Base-by-base conservation (phyloP, 2,888 invertebrate species). In the Leptothorax acervorum region DNA sequence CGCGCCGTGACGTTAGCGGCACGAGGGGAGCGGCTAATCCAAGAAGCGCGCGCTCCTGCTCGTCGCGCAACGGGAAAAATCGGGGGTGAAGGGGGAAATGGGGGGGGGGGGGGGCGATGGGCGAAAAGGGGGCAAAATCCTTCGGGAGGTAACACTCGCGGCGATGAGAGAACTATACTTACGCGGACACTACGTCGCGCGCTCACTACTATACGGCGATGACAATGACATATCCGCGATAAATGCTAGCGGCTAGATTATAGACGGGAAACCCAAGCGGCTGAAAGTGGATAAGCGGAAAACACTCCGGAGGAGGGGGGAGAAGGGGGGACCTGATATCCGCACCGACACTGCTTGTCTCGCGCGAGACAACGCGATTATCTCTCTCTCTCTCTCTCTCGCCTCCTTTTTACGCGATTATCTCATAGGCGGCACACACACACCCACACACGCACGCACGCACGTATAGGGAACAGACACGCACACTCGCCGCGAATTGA, bases 1-100 rank as follows among this genome's bases (percentile, higher is more conserved):
- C 45, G 76, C 76, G 75, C 51, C 82, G 48, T 51, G 83, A 82
- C 45, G 60, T 66, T 12, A n/a, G 51, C 63, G 48, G 63, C 82
- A 83, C 87, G 89, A 87, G 89, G 84, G 91, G 92, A 93, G 93
- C 92, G 93, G 93, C 93, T 93, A 93, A 93, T 93, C 93, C 93
- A 60, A 92, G 92, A 87, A 88, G 88, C 91, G 92, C 92, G 93
- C 93, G 92, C 93, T 92, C 93, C 92, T 88, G 85, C 91, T 87
- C 86, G 90, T 42, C 84, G 90, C 74, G 65, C 65, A 68, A 82
- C 23, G 53, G 28, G 48, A 79, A 35, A 66, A 55, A 65, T 35
- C 51, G 31, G 12, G 1, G 42, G 15, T 2, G 48, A 23, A 31
- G 6, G 55, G 55, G 53, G 9, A 18, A n/a, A 0, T 9, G 42